Conservation (phyloP, 2,113 vertebrate species). For the Neogobius melanostomus region DNA sequence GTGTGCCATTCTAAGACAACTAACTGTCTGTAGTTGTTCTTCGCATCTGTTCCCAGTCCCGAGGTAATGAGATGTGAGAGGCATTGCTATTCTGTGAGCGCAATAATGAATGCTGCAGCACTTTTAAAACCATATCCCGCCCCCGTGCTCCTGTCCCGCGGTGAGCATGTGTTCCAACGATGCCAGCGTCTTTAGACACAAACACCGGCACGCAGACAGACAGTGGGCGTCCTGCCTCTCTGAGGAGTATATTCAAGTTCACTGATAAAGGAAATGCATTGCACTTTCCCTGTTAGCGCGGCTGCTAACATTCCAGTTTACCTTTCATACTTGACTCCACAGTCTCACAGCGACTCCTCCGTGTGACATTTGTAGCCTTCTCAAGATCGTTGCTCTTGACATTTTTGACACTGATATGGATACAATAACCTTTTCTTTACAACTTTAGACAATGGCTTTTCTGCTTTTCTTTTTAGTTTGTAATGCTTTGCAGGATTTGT, state of each 20-base stretch:
- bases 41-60: background rate
- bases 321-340: background rate
- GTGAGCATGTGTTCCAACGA: background rate
- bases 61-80: background rate
- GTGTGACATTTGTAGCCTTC: background rate
- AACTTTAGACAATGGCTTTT: slow-evolving; percentile 21
- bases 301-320: background rate
- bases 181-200: background rate
- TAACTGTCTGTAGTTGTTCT: background rate
- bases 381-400: slow-evolving; percentile 6
- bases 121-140: background rate
- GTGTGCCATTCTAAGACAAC: background rate
- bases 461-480: slow-evolving; percentile 19
- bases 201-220: background rate
- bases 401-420: background rate
- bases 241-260: background rate
- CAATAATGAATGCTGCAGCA: background rate
- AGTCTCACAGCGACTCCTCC: background rate
- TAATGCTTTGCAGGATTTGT: background rate
- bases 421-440: slow-evolving; percentile 11
- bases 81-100: background rate
- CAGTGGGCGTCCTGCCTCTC: background rate
- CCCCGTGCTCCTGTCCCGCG: background rate
- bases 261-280: background rate
- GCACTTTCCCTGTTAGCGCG: background rate